These are phyloP conservation scores for Noctua janthina DNA, from an alignment of 2,888 invertebrate genomes.

Conservation along the genomic window DNA sequence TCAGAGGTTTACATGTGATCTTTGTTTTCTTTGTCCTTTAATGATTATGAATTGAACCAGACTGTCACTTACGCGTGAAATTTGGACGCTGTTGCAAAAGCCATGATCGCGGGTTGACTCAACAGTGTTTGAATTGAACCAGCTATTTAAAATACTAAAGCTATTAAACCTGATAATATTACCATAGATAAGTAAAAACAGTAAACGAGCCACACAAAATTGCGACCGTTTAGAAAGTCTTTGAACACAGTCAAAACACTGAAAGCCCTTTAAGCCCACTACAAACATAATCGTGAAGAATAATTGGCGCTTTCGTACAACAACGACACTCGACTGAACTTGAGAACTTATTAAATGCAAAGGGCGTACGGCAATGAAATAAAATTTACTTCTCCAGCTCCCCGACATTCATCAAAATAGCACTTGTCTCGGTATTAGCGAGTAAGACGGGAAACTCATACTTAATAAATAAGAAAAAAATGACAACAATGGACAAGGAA, in stretches of 20 bases:
- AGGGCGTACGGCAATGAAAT: constrained; percentile 57
- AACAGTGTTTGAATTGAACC: too few species aligned
- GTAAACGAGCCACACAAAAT: constrained; percentile 48
- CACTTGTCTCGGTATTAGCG: constrained; percentile 39
- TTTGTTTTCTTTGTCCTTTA: constrained; percentile 21
- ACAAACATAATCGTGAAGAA: constrained; percentile 49
- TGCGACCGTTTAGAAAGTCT: constrained; percentile 34
- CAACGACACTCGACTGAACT: constrained; percentile 52
- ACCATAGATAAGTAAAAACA: constrained; percentile 41
- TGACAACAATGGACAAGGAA: constrained; percentile 51
- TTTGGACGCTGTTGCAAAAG: too few species aligned
- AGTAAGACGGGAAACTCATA: constrained; percentile 34
- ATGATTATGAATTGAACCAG: neutral
- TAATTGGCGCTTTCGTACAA: constrained; percentile 58
- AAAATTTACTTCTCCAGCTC: constrained; percentile 52
- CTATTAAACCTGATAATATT: constrained; percentile 32
- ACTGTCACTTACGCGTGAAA: too few species aligned
- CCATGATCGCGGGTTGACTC: too few species aligned
- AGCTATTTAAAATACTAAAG: constrained; percentile 18
- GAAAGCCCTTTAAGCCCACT: constrained; percentile 47
- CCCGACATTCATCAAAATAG: constrained; percentile 56
- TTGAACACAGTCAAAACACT: constrained; percentile 53
- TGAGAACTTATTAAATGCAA: constrained; percentile 57
- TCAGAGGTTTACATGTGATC: constrained; percentile 8
- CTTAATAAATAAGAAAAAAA: constrained; percentile 48